phyloP scores from a whole-genome alignment of 1,140 invertebrate species.

The Diachasma alloeum region DNA sequence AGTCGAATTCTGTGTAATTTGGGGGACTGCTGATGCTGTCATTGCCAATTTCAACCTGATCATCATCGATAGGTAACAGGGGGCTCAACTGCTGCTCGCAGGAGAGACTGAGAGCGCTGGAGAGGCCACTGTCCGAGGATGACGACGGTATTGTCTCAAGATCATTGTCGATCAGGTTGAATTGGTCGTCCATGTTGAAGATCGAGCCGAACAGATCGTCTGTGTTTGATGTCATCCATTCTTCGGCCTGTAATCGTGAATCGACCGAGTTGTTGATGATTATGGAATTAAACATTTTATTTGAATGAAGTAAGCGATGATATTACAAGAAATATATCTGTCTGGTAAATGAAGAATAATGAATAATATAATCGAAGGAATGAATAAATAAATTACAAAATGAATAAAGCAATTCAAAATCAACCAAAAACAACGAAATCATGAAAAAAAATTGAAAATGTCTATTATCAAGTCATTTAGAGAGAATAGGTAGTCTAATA shows the following conservation, averaged over 20 bases:
- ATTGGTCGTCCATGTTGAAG: conserved; percentile 51
- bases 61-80: conserved; percentile 49
- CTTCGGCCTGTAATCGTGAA: conserved; percentile 42
- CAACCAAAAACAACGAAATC: no score
- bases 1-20: conserved; percentile 51
- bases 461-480: no score
- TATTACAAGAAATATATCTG: no score
- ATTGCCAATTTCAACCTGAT: conserved; percentile 46
- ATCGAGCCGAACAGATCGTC: conserved; percentile 53
- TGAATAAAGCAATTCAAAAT: no score
- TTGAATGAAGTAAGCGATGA: background rate
- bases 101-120: conserved; percentile 51
- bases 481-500: no score
- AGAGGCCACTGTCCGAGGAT: conserved; percentile 55
- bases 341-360: no score
- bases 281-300: background rate
- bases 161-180: conserved; percentile 51
- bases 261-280: background rate
- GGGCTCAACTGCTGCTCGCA: conserved; percentile 58
- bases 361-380: no score
- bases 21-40: conserved; percentile 47
- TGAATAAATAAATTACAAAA: no score
- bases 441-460: no score
- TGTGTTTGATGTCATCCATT: conserved; percentile 43
- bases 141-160: conserved; percentile 48